Base-by-base conservation (phyloP, 2,888 invertebrate genomes). In the Fragum sueziense region DNA sequence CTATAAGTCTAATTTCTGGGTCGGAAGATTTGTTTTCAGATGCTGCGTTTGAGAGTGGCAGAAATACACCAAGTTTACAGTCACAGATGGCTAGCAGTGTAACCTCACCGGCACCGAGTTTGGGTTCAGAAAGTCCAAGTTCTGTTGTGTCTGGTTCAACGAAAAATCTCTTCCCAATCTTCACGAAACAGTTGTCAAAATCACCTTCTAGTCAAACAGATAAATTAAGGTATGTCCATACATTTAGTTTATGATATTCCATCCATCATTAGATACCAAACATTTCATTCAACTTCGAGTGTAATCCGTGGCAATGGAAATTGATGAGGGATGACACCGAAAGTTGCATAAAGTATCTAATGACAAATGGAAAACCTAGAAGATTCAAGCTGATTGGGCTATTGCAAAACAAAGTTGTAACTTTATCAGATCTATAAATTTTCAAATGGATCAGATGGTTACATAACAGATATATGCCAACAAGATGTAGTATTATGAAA, bases 161-260 rank as follows among this genome's bases (percentile, higher is more conserved):
- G 14, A 54, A 54, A 22, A 84, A 76, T 33, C 57, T 84, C 17
- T 84, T 84, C 54, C 84, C 84, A 4, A 81, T 84, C 27, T 84
- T 84, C 74, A 79, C 69, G 25, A 52, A 52, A 22, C 25, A 41
- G 20, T 47, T 17, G 22, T 9, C 25, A 4, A 25, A 52, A n/a
- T 54, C 72, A 29, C 74, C 77, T 22, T 75, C 78, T 74, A 82
- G 78, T 76, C 77, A 81, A 54, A 7, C 33, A 17, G 52, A n/a
- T n/a, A 67, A 67, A 54, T 33, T 73, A 14, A 65, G 70, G 70
- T 70, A 52, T 33, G 51, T 17, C 9, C 41, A 41, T 9, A 41
- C 41, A 11, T 41, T n/a, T n/a, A n/a, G n/a, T n/a, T n/a, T 41
- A 11, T 41, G 9, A 52, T 14, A 17, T n/a, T 22, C 22, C 22